These are phyloP conservation scores for Acrobasis suavella DNA, from an alignment of 2,888 invertebrate species.

Conservation along the genomic window DNA sequence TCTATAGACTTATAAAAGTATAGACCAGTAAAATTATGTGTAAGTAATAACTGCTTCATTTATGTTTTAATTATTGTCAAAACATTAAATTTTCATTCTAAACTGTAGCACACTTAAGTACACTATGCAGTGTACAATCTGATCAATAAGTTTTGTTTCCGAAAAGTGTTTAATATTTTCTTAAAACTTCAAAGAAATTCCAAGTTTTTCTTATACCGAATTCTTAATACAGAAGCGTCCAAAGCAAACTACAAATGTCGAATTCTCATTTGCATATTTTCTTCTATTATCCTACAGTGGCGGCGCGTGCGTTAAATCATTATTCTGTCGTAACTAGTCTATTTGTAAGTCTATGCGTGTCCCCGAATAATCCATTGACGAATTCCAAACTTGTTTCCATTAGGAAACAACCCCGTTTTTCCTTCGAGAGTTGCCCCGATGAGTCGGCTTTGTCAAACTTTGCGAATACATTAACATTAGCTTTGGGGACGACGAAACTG, in stretches of 20 bases:
- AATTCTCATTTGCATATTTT: no score
- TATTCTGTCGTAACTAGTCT: background rate
- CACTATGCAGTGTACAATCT: no score
- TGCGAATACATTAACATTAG: conserved; percentile 77
- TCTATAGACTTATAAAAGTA: background rate
- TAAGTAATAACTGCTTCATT: no score
- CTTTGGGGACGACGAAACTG: conserved; percentile 63
- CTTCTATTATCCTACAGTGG: no score
- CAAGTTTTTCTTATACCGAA: no score
- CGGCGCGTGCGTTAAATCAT: background rate
- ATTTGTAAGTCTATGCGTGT: conserved; percentile 22
- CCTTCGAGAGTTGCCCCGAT: conserved; percentile 56
- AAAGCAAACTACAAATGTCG: no score
- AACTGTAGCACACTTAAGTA: no score
- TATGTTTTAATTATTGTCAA: no score
- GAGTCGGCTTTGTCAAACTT: conserved; percentile 70
- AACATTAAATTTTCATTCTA: no score
- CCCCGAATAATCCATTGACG: conserved; percentile 57
- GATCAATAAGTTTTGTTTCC: no score
- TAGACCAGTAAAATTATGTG: background rate
- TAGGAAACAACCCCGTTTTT: conserved; percentile 58
- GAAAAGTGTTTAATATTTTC: no score
- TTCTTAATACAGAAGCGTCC: no score
- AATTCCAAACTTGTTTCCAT: conserved; percentile 68
- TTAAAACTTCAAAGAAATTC: background rate